These are phyloP conservation scores for Accipiter cooperii DNA, from an alignment of 2,113 vertebrate species.

Conservation along the genomic window DNA sequence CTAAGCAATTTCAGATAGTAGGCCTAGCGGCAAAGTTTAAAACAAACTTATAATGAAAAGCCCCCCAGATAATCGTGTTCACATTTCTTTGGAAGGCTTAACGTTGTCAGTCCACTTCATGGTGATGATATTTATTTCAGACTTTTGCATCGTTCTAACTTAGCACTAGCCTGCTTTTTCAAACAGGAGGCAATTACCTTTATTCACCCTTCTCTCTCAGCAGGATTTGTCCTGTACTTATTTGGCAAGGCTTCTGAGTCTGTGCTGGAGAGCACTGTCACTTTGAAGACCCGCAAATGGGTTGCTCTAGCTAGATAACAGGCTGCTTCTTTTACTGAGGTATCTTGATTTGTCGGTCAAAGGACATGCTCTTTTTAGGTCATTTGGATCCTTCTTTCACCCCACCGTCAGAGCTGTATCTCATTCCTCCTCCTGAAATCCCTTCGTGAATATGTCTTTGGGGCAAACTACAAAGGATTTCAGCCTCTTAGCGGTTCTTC, in stretches of 20 bases:
- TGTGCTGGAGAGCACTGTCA: fast-evolving
- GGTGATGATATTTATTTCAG: background rate
- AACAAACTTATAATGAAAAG: background rate
- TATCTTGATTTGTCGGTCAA: background rate
- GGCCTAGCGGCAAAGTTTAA: background rate
- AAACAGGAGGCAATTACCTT: background rate
- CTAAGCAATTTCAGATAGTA: fast-evolving
- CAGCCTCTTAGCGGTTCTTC: background rate
- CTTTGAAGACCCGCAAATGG: background rate
- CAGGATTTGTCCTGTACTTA: fast-evolving
- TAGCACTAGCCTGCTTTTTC: background rate
- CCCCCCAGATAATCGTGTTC: background rate
- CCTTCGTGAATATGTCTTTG: background rate
- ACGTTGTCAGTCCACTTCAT: background rate
- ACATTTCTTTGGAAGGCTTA: background rate
- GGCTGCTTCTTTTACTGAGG: background rate
- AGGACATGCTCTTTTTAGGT: background rate
- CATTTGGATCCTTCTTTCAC: background rate
- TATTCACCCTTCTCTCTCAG: background rate
- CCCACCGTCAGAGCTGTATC: background rate
- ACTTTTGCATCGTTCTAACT: background rate
- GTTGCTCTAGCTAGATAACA: background rate
- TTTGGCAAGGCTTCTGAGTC: background rate
- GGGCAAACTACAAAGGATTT: background rate
- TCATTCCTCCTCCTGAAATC: background rate